Evolutionary conservation across 2,113 vertebrate species (phyloP), one percentile per base, ranked within the genome.

Genomic region (Serilophus lunatus): DNA sequence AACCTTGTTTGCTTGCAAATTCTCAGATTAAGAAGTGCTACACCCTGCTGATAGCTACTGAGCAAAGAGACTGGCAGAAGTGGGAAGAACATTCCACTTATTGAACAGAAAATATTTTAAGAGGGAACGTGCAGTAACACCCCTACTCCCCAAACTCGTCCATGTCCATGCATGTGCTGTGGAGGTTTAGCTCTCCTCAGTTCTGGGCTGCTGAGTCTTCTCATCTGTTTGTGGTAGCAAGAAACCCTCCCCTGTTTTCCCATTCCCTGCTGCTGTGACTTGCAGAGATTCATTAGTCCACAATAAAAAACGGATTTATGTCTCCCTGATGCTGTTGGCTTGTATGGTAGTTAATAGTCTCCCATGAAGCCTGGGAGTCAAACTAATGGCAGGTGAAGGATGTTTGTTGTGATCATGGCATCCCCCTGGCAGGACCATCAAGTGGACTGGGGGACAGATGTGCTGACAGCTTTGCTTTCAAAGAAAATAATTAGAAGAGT

Each of bases 91-190:
- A 71, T 83, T 68, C 6, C 25, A 38, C 42, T 88, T 69, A 31
- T 26, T 68, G 84, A 82, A 85, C 0, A 90, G 40, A 72, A 86
- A 71, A 26, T 45, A 56, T 60, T 75, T 80, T 33, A 59, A 79
- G 75, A 85, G 23, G 45, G 16, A 68, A 66, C 5, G 14, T 65
- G 36, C 19, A 79, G 44, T 47, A 60, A 60, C 35, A 28, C 8
- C 17, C 13, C 9, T 51, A 16, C 5, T 10, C 22, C 11, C 40
- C 42, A 60, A n/a, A 78, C n/a, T 65, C 22, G 9, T 78, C 16
- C 14, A 2, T 35, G 19, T 17, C 36, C 18, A 3, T 5, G 6
- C n/a, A 9, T 0, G 0, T 75, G 42, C 49, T 59, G 36, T 51
- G 79, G n/a, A 47, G 36, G 47, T 45, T 22, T 56, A 51, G 29